These are phyloP conservation scores for Amphiura filiformis DNA, from an alignment of 35 echinoderm and acorn worm genomes.

Conservation along the genomic window DNA sequence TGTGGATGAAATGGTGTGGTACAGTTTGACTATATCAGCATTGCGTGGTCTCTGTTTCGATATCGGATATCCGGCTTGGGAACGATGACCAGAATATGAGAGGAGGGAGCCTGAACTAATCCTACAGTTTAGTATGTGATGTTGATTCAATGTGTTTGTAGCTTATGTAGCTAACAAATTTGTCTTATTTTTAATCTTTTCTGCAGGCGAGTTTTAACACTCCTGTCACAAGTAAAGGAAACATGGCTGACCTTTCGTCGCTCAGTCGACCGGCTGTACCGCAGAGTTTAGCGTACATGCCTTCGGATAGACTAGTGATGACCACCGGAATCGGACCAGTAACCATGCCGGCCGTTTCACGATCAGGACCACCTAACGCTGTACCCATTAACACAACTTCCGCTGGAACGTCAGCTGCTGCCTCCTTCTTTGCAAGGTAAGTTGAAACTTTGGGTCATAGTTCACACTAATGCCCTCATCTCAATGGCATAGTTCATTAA, in stretches of 20 bases:
- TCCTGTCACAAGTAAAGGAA: slow-evolving; percentile 10
- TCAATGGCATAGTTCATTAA: no score
- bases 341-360: background rate
- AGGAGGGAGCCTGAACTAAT: background rate
- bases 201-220: slow-evolving; percentile 6
- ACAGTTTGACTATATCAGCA: background rate
- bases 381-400: background rate
- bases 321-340: background rate
- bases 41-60: background rate
- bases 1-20: no score
- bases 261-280: slow-evolving; percentile 44
- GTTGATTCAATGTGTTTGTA: background rate
- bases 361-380: slow-evolving; percentile 14
- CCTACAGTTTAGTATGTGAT: background rate
- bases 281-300: slow-evolving; percentile 51
- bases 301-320: slow-evolving; percentile 15
- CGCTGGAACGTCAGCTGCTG: slow-evolving; percentile 59
- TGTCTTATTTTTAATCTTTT: background rate
- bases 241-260: slow-evolving; percentile 22
- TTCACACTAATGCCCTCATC: background rate
- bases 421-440: slow-evolving; percentile 88
- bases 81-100: background rate
- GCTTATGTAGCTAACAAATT: background rate
- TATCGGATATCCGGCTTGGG: background rate
- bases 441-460: background rate